Conservation (phyloP, 2,888 invertebrate genomes). For the Eupsilia transversa region DNA sequence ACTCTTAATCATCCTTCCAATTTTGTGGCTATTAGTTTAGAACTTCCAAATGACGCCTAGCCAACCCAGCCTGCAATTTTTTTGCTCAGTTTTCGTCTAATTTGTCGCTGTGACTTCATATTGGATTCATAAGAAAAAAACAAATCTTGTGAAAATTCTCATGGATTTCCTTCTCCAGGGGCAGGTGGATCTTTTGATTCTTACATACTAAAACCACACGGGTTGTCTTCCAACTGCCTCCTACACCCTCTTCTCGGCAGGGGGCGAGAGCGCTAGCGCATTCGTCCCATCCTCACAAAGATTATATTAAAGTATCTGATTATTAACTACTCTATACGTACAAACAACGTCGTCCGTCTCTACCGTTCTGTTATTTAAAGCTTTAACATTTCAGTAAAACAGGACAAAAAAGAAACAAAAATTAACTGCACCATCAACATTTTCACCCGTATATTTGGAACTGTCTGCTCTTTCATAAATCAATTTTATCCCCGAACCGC, state of each 20-base stretch:
- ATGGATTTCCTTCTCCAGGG: too few relatives aligned
- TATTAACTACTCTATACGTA: slow-evolving; percentile 14
- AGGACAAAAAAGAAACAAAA: slow-evolving; percentile 23
- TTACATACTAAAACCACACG: not conserved
- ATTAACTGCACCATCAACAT: slow-evolving; percentile 44
- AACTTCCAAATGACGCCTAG: not conserved
- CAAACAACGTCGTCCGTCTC: slow-evolving; percentile 5
- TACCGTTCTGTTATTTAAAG: slow-evolving; percentile 27
- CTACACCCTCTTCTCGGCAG: not conserved
- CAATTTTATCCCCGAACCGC: slow-evolving; percentile 65
- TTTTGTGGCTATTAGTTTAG: not conserved
- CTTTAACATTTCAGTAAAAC: slow-evolving; percentile 25
- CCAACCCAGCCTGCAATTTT: too few relatives aligned
- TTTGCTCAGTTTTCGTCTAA: not conserved
- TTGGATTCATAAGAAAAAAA: not conserved
- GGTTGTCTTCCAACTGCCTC: not conserved
- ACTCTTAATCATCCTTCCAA: not conserved
- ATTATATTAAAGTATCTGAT: slow-evolving; percentile 6
- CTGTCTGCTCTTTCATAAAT: slow-evolving; percentile 48
- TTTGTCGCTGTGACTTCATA: not conserved
- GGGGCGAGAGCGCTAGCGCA: not conserved
- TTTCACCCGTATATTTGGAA: slow-evolving; percentile 39
- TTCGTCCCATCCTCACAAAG: not conserved
- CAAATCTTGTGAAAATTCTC: not conserved
- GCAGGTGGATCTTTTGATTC: not conserved